These are phyloP conservation scores for Halesus radiatus DNA, from an alignment of 1,140 invertebrate genomes.

Conservation along the genomic window DNA sequence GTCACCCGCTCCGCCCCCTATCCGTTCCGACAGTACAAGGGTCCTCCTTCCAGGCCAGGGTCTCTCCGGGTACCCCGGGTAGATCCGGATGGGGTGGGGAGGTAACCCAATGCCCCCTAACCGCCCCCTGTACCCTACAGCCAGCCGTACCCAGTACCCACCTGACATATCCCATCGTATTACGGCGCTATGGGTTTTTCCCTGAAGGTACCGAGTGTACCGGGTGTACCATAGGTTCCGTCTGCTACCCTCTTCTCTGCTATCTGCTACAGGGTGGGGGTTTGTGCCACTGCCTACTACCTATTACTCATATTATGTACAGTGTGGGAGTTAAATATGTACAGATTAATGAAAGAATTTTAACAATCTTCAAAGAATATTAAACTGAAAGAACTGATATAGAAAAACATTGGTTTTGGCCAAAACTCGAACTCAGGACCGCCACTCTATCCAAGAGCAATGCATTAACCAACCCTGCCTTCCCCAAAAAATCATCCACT, in stretches of 20 bases:
- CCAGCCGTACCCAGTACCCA: not conserved
- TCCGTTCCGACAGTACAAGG: slow-evolving; percentile 1
- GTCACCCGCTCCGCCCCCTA: not conserved
- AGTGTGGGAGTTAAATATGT: not conserved
- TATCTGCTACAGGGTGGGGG: not conserved
- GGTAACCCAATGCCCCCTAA: not conserved
- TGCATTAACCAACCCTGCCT: too few relatives aligned
- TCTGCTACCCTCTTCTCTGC: too few relatives aligned
- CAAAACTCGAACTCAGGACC: too few relatives aligned
- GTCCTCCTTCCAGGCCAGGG: not conserved
- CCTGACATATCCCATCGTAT: slow-evolving; percentile 40
- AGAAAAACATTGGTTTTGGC: too few relatives aligned
- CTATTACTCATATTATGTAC: not conserved
- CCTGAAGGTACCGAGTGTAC: slow-evolving; percentile 2
- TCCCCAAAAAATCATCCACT: too few relatives aligned
- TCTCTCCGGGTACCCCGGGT: too few relatives aligned
- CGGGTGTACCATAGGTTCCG: too few relatives aligned
- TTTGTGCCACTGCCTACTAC: not conserved
- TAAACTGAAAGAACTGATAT: too few relatives aligned
- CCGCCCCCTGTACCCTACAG: not conserved
- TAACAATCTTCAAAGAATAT: too few relatives aligned
- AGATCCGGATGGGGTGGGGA: slow-evolving; percentile 12
- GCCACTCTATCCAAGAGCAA: too few relatives aligned
- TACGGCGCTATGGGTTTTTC: slow-evolving; percentile 34
- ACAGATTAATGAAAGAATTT: too few relatives aligned